Evolutionary conservation across 2,113 vertebrate genomes (phyloP).

Genomic region (Mirounga angustirostris): DNA sequence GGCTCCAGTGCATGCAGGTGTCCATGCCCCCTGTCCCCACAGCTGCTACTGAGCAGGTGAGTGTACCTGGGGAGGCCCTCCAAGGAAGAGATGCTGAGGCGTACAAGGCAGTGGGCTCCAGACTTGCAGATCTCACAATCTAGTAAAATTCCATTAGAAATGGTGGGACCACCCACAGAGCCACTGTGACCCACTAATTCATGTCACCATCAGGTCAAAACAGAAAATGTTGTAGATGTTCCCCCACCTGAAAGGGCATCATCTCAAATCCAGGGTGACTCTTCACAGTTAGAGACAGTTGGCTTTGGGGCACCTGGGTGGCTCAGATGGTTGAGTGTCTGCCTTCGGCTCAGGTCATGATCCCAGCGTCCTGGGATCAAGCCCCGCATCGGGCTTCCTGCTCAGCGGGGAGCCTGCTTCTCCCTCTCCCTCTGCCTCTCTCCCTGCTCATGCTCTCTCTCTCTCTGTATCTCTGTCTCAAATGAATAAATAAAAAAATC

Average conservation of each 20-base stretch:
- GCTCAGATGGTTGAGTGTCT: no score
- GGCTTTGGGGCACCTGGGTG: neutral
- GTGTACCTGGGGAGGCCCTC: neutral
- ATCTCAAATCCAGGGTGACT: neutral
- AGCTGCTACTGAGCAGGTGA: neutral
- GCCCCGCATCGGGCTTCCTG: no score
- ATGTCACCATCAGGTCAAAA: fast-evolving
- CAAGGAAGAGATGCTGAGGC: fast-evolving
- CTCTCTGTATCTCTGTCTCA: no score
- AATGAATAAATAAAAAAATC: no score
- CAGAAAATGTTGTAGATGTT: neutral
- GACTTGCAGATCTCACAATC: neutral
- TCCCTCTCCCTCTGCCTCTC: no score
- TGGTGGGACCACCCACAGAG: no score
- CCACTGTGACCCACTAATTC: neutral
- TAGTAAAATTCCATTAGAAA: fast-evolving
- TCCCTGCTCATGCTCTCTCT: no score
- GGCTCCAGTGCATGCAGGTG: neutral
- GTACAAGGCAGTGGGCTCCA: neutral
- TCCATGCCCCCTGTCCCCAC: neutral
- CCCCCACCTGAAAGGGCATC: neutral
- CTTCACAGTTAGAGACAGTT: no score
- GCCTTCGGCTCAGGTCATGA: no score
- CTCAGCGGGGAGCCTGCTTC: no score
- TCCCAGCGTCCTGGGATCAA: no score